Evolutionary conservation across 2,797 vertebrate species (phyloP), one percentile per base, ranked within the genome.

Genomic region (Neoniphon sammara): DNA sequence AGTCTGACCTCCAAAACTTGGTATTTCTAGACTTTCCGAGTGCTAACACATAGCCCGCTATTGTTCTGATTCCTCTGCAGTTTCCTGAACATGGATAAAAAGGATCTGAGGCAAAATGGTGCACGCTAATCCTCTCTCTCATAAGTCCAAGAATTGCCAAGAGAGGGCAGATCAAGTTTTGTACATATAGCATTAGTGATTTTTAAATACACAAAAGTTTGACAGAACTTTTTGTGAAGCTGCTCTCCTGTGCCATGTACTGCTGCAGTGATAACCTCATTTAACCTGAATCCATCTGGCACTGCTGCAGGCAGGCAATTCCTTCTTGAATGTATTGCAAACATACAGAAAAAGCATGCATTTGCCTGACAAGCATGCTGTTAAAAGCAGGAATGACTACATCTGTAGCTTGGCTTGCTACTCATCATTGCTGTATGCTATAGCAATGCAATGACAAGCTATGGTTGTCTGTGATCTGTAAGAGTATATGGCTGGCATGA

Each of bases 1-100:
- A 61, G 66, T 75, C 73, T 85, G 73, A 82, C 82, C 75, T 73
- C 59, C 31, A 59, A 73, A 81, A 80, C 27, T 44, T 1, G 17
- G 61, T 72, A 53, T 73, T 70, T 82, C 34, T 8, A 52, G 30
- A 20, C 63, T 69, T 54, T 49, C 53, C 64, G 60, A 18, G 46
- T n/a, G 58, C 34, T 47, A 36, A 50, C 56, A 70, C 47, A 53
- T 12, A 10, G 21, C 23, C 42, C n/a, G 34, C 18, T 21, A 56
- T 50, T 59, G 56, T 65, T 70, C 27, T 14, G 11, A 63, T 63
- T 17, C 31, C 4, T 66, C 17, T 46, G 56, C 36, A 17, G 57
- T 66, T 17, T 56, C 14, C 6, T 4, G 39, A 53, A 39, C 23
- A 23, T 8, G 49, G 14, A 18, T 2, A 44, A 15, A 64, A 23